phyloP scores from a whole-genome alignment of 2,797 vertebrate genomes.

The Melanitta fusca region DNA sequence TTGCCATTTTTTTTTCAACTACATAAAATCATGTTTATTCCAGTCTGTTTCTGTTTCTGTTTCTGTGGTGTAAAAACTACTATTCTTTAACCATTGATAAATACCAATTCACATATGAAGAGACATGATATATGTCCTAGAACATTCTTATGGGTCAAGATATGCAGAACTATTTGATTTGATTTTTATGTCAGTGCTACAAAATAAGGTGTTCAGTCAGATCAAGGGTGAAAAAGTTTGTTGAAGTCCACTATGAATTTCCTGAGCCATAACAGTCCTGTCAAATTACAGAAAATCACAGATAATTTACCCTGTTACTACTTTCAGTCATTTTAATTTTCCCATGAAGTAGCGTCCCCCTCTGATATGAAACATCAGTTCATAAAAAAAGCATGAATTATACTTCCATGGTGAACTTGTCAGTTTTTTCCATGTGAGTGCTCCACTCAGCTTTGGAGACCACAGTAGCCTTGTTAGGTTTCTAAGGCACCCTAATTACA shows the following conservation, averaged over 20 bases:
- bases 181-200: not conserved
- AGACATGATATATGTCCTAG: not conserved
- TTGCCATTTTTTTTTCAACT: not conserved
- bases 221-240: not conserved
- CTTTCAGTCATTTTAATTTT: not conserved
- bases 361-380: not conserved
- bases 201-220: not conserved
- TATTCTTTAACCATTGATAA: not conserved
- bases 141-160: not conserved
- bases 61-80: not conserved
- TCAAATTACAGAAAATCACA: not conserved
- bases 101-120: not conserved
- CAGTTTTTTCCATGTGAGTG: not conserved
- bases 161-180: not conserved
- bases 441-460: constrained; percentile 17
- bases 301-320: not conserved
- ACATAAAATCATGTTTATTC: not conserved
- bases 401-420: not conserved
- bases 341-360: not conserved
- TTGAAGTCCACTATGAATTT: not conserved
- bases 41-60: not conserved
- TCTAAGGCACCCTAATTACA: constrained; percentile 47
- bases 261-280: not conserved
- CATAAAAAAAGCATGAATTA: not conserved
- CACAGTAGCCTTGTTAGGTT: constrained; percentile 47